Base-by-base conservation (phyloP, 2,113 vertebrate genomes). In the Sylvilagus bachmani region DNA sequence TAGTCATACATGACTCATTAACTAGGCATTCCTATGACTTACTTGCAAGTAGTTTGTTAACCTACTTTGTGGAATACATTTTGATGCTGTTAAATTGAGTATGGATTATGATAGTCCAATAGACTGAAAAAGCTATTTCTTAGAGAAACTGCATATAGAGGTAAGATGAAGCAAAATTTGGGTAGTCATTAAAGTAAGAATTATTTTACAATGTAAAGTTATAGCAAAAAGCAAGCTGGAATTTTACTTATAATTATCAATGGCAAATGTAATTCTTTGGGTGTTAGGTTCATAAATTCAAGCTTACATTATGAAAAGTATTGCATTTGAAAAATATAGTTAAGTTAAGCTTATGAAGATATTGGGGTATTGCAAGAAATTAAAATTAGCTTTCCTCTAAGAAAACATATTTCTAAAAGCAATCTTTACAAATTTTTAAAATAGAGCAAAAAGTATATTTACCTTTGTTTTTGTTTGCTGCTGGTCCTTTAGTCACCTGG, bases 401-500 rank as follows among this genome's bases (percentile, higher is more conserved):
- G 33, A 93, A 90, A 74, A 31, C 24, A 29, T 64, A 78, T 81
- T 95, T 95, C 55, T 75, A 58, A 90, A 85, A 95, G 70, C 29
- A 71, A 55, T 83, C 19, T 70, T 73, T 21, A 85, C 89, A 55
- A 36, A 31, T 49, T 74, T 95, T 96, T 86, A 38, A 87, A 74
- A 91, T 3, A 44, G 70, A 94, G 97, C 55, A 91, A 95, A 71
- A 71, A 90, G 22, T 27, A 22, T 93, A 69, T 94, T 97, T 97
- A 97, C 95, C 90, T 98, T 95, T 36, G 75, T 29, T 92, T 97
- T 96, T 92, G 89, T 96, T 97, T 90, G 91, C 80, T 94, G 83
- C 64, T 93, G 78, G 91, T 95, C 78, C 91, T 84, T 78, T 38
- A 71, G 69, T 88, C 97, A 96, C 78, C 93, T 94, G 86, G 51